Base-by-base conservation (phyloP, 1,140 invertebrate genomes). In the Pygmarrhopalites habei region DNA sequence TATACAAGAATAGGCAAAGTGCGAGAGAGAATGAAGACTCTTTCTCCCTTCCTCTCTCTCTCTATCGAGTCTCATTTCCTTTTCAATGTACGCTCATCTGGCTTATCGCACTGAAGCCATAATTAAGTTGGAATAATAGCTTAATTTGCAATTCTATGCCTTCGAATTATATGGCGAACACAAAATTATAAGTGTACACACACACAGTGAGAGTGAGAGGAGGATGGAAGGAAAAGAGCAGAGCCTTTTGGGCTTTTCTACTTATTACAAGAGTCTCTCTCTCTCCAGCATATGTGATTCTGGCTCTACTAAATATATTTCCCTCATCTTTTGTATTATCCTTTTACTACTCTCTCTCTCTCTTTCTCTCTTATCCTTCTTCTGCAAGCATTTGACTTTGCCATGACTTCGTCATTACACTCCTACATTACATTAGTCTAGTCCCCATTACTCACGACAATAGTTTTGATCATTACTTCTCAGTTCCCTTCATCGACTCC, bases 101-200 rank as follows among this genome's bases (percentile, higher is more conserved):
- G 39, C 64, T 65, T 65, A 65, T 65, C 64, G 43, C 57, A 47
- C 49, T 46, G 32, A 58, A 32, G 30, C 65, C 59, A 66, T 66
- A 66, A 66, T 66, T 66, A 66, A 66, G 59, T 66, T 62, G 60
- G 60, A 62, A 66, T 62, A 66, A 66, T 66, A 66, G 65, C 65
- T 66, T 66, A 66, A 66, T 66, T 66, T 66, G 65, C 65, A 66
- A 62, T 62, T 66, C 60, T 59, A n/a, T n/a, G n/a, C n/a, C n/a
- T n/a, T n/a, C n/a, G n/a, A n/a, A 66, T 66, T 62, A 62, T 66
- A 62, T 57, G 60, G 29, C 35, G 65, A 65, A 52, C 56, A 65
- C 58, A 60, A 65, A 65, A 65, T 61, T 56, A 62, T 60, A 60
- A 60, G 35, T 58, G 46, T 49, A 23, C 7, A n/a, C n/a, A n/a